Evolutionary conservation across 2,888 invertebrate genomes (phyloP).

Genomic region (Plusia festucae): DNA sequence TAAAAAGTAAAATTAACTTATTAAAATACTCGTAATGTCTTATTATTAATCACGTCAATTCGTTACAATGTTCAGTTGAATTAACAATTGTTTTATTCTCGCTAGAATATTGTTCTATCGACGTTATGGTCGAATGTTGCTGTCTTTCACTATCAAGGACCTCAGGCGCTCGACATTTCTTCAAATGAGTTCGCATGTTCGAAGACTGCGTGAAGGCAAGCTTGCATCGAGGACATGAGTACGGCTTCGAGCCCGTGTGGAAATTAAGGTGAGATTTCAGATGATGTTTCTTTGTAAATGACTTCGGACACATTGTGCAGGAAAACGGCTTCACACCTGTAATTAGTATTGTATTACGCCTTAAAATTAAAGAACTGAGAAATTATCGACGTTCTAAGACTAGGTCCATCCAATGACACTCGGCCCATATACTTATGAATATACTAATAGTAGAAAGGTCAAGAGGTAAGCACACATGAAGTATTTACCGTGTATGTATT

Average conservation of each 20-base stretch:
- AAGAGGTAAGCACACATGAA: too few species aligned
- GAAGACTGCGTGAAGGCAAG: slow-evolving; percentile 95
- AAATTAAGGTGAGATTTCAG: slow-evolving; percentile 95
- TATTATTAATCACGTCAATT: too few species aligned
- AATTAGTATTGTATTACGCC: too few species aligned
- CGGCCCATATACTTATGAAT: too few species aligned
- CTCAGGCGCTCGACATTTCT: slow-evolving; percentile 90
- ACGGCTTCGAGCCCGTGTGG: slow-evolving; percentile 95
- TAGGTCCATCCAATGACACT: too few species aligned
- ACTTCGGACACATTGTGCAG: slow-evolving; percentile 92
- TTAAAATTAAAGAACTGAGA: too few species aligned
- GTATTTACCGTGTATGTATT: too few species aligned
- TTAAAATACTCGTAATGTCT: too few species aligned
- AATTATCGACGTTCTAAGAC: too few species aligned
- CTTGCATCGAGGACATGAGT: slow-evolving; percentile 90
- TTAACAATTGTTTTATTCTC: neutral
- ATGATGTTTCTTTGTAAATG: slow-evolving; percentile 96
- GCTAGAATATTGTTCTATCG: neutral
- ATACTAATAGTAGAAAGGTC: too few species aligned
- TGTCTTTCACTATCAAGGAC: slow-evolving; percentile 23
- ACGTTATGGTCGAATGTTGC: slow-evolving; percentile 8
- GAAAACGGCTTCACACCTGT: slow-evolving; percentile 93
- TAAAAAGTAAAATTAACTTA: too few species aligned
- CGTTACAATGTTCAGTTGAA: too few species aligned
- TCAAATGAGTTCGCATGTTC: slow-evolving; percentile 95